These are phyloP conservation scores for Xiphorhynchus elegans DNA, from an alignment of 2,113 vertebrate genomes.

Conservation along the genomic window DNA sequence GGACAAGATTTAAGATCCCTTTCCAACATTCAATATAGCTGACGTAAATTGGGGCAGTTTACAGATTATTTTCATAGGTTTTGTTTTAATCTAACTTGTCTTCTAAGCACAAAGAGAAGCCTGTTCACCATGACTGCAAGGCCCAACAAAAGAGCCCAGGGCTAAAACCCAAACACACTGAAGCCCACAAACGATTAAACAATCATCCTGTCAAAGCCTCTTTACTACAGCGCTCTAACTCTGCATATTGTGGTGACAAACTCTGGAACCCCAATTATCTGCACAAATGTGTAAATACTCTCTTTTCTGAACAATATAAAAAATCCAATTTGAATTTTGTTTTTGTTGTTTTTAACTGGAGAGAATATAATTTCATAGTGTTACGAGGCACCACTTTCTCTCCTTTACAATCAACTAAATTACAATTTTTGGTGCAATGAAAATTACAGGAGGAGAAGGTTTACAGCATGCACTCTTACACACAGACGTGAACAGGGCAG, in stretches of 20 bases:
- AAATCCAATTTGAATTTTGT: neutral
- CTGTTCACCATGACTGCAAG: neutral
- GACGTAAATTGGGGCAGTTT: neutral
- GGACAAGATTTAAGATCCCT: neutral
- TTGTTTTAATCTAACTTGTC: neutral
- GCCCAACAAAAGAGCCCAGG: neutral
- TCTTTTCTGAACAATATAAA: neutral
- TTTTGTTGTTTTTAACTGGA: neutral
- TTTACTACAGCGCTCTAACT: neutral
- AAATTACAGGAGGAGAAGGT: slow-evolving; percentile 48
- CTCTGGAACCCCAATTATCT: neutral
- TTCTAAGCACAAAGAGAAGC: neutral
- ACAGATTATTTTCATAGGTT: neutral
- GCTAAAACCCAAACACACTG: neutral
- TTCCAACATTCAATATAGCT: neutral
- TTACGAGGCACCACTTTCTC: slow-evolving; percentile 12
- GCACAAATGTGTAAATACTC: neutral
- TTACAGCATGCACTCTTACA: slow-evolving; percentile 33
- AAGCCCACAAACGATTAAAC: neutral
- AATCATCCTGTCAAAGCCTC: neutral
- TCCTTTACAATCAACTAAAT: slow-evolving; percentile 2
- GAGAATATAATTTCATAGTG: neutral
- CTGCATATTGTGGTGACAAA: neutral
- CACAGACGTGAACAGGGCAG: neutral
- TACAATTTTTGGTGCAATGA: slow-evolving; percentile 32